Conservation (phyloP, 1,140 invertebrate genomes). For the Euschistus heros region DNA sequence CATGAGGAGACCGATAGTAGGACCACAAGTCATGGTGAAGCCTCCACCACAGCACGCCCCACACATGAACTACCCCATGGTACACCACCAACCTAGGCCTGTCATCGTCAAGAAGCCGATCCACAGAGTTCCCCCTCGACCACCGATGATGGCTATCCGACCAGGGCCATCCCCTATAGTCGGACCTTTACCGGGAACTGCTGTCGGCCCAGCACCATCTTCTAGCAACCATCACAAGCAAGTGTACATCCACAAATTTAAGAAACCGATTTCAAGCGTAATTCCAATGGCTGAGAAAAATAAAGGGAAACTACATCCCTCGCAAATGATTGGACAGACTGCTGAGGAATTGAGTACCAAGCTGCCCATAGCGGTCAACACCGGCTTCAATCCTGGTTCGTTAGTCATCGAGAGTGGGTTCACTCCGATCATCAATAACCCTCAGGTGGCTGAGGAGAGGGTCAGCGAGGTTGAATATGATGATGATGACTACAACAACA, state of each 20-base stretch:
- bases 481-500: constrained; percentile 37
- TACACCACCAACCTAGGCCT: constrained; percentile 22
- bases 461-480: constrained; percentile 36
- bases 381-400: constrained; percentile 65
- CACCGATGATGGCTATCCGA: constrained; percentile 5
- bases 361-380: constrained; percentile 43
- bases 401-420: constrained; percentile 74
- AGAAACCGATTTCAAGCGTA: constrained; percentile 11
- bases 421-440: constrained; percentile 53
- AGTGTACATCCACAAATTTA: constrained; percentile 22
- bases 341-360: constrained; percentile 17
- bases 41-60: constrained; percentile 19
- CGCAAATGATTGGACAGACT: constrained; percentile 21
- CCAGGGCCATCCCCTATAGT: background rate
- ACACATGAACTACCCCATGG: constrained; percentile 18
- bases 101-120: constrained; percentile 28
- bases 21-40: constrained; percentile 19
- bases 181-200: background rate
- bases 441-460: constrained; percentile 38
- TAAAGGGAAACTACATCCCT: constrained; percentile 21
- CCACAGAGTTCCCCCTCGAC: constrained; percentile 23
- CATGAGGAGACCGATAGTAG: constrained; percentile 8
- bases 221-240: background rate
- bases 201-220: constrained; percentile 13
- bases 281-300: constrained; percentile 19